Evolutionary conservation across 92 coral and sea anemone species (phyloP).

Genomic region (Palythoa heliodiscus): DNA sequence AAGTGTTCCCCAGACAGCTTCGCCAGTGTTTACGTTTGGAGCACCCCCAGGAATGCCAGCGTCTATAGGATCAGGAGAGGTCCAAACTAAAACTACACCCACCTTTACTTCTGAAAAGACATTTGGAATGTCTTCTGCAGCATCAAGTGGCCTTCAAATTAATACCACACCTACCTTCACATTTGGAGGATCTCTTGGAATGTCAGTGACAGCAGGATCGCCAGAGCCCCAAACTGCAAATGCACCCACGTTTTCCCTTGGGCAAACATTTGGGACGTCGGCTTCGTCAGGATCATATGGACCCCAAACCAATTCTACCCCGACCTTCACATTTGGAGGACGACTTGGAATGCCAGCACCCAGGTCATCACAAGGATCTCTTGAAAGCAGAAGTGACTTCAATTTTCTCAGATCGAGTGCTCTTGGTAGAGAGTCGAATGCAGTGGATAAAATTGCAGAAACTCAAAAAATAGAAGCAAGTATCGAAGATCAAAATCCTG

Average conservation of each 20-base stretch:
- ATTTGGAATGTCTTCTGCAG: conserved; percentile 3
- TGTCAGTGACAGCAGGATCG: background rate
- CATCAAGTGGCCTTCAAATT: background rate
- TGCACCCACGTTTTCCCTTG: background rate
- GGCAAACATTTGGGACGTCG: background rate
- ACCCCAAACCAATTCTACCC: background rate
- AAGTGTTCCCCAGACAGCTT: background rate
- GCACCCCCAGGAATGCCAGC: background rate
- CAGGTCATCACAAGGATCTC: conserved; percentile 6
- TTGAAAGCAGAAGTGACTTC: conserved; percentile 14
- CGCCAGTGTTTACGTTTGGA: conserved; percentile 28
- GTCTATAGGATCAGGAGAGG: background rate
- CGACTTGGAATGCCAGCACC: conserved; percentile 39
- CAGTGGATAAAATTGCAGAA: background rate
- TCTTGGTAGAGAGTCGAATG: background rate
- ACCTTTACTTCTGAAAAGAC: background rate
- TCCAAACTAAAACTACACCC: background rate
- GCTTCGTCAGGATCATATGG: background rate
- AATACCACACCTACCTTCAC: conserved; percentile 2
- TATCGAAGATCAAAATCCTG: background rate
- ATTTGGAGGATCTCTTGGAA: conserved; percentile 32
- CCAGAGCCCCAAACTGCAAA: background rate
- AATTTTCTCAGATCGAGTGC: conserved; percentile 4
- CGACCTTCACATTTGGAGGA: conserved; percentile 31
- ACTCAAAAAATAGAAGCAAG: background rate